A percentile compares a stretch with the other conserved stretches of the same genome.
Conservation (phyloP, 2,797 vertebrate genomes). For the Siniperca obscura region DNA sequence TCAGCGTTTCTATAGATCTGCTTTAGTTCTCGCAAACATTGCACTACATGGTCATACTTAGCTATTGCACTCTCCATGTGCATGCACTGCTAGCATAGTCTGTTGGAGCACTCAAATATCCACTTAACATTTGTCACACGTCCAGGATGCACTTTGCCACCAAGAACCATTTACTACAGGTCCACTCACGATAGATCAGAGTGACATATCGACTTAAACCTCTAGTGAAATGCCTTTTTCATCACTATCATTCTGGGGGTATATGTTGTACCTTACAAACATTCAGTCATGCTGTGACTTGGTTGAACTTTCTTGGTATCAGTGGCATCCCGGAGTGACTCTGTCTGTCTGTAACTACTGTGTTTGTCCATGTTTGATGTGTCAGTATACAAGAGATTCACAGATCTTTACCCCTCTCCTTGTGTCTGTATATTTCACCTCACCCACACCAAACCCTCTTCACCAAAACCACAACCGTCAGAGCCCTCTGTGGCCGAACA, state of each 20-base stretch:
- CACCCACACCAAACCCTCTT: slow-evolving; percentile 62
- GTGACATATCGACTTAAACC: slow-evolving; percentile 44
- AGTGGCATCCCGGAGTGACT: slow-evolving; percentile 75
- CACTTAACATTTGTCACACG: slow-evolving; percentile 81
- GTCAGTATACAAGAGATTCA: slow-evolving; percentile 82
- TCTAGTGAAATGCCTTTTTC: slow-evolving; percentile 63
- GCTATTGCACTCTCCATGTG: slow-evolving; percentile 80
- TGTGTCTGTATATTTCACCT: slow-evolving; percentile 67
- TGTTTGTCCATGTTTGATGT: slow-evolving; percentile 82
- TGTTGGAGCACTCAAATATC: slow-evolving; percentile 84
- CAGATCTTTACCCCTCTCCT: slow-evolving; percentile 69
- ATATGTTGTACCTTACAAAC: slow-evolving; percentile 27
- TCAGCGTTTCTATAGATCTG: slow-evolving; percentile 77
- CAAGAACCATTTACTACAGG: slow-evolving; percentile 54
- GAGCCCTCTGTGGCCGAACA: slow-evolving; percentile 49
- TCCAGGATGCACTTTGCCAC: slow-evolving; percentile 78
- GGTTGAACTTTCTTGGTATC: slow-evolving; percentile 68
- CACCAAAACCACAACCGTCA: slow-evolving; percentile 48
- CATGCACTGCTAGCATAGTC: slow-evolving; percentile 85
- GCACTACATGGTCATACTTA: slow-evolving; percentile 82
- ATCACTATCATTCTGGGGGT: slow-evolving; percentile 46
- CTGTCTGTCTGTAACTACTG: slow-evolving; percentile 79
- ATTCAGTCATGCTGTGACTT: slow-evolving; percentile 50
- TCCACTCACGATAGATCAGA: slow-evolving; percentile 29
- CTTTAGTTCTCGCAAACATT: slow-evolving; percentile 83